A percentile compares a stretch with the other conserved stretches of the same genome.
Conservation (phyloP, 2,113 vertebrate species). For the Vombatus ursinus region DNA sequence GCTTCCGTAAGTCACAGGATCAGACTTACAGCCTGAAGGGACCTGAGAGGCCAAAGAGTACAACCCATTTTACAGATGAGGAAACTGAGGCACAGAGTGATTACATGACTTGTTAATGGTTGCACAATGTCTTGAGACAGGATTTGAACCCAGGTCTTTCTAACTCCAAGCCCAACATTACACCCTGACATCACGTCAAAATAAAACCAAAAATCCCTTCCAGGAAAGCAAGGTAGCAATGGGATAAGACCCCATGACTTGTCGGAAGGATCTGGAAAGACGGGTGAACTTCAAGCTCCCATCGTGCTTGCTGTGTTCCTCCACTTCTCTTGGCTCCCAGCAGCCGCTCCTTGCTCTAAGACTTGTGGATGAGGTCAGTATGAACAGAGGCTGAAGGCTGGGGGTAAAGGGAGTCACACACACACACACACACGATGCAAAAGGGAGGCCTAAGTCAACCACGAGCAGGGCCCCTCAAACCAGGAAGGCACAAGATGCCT, state of each 20-base stretch:
- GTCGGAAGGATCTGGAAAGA: constrained; percentile 60
- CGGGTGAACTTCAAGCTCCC: constrained; percentile 32
- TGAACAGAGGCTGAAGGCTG: no score
- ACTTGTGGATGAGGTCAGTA: no score
- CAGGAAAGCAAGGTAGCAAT: constrained; percentile 11
- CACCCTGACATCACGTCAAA: neutral
- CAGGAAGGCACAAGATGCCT: neutral
- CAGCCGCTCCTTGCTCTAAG: constrained; percentile 21
- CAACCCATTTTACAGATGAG: neutral
- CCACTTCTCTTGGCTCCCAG: neutral
- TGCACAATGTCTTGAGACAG: neutral
- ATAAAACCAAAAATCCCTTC: neutral
- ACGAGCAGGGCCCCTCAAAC: neutral
- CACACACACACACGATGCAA: neutral
- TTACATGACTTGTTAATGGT: neutral
- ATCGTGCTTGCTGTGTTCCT: constrained; percentile 39
- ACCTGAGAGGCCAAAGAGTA: no score
- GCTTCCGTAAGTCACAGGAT: no score
- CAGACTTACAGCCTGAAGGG: no score
- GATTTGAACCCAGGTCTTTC: neutral
- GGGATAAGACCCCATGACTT: constrained; percentile 33
- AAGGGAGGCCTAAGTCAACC: neutral
- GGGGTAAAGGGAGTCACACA: no score
- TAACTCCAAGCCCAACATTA: neutral
- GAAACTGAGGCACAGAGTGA: neutral